These are phyloP conservation scores for Cephus nigrinus DNA, from an alignment of 2,888 invertebrate genomes.

Conservation along the genomic window DNA sequence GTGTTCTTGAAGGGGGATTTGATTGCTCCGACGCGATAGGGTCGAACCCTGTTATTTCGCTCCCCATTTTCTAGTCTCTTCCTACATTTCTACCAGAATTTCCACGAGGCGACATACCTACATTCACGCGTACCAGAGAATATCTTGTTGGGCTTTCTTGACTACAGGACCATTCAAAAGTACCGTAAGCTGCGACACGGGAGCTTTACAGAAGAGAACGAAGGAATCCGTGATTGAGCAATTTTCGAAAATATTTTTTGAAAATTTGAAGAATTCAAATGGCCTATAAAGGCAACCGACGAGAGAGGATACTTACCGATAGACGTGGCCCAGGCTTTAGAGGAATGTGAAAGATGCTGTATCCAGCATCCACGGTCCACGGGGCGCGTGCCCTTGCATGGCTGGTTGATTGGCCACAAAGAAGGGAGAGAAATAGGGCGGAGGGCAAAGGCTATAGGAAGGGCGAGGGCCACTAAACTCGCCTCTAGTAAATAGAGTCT, in stretches of 20 bases:
- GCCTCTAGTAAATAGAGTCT: constrained; percentile 64
- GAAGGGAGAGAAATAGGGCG: constrained; percentile 50
- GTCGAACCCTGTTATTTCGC: constrained; percentile 61
- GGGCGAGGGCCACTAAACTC: constrained; percentile 52
- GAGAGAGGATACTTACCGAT: background rate
- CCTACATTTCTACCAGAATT: background rate
- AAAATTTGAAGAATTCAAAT: background rate
- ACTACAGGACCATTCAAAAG: background rate
- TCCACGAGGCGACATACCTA: background rate
- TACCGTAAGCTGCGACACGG: background rate
- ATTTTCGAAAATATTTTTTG: background rate
- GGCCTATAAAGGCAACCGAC: background rate
- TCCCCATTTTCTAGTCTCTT: constrained; percentile 32
- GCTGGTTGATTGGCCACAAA: constrained; percentile 64
- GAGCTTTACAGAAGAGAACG: background rate
- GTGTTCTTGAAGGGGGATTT: constrained; percentile 60
- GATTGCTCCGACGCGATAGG: constrained; percentile 61
- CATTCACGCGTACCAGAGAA: constrained; percentile 7
- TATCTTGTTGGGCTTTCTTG: background rate
- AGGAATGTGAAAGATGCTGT: constrained; percentile 12
- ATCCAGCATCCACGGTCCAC: constrained; percentile 15
- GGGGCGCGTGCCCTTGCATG: constrained; percentile 58
- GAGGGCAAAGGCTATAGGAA: constrained; percentile 30
- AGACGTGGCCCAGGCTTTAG: background rate
- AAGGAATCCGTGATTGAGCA: background rate